Percentiles rank a stretch among this genome's conserved stretches.
These are phyloP conservation scores for Hyles lineata DNA, from an alignment of 2,888 invertebrate species.

Conservation along the genomic window DNA sequence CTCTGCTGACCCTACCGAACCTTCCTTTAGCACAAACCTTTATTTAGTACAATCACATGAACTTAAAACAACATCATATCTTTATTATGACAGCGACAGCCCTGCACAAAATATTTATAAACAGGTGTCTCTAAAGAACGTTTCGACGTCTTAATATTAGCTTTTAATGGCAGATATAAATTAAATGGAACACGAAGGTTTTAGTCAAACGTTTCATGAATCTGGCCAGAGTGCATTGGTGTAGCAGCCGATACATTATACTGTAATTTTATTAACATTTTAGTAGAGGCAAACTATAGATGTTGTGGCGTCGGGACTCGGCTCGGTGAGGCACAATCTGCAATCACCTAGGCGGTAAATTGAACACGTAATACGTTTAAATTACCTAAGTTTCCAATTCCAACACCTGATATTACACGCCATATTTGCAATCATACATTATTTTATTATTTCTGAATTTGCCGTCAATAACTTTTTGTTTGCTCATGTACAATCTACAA, in stretches of 20 bases:
- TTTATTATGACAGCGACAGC: slow-evolving; percentile 22
- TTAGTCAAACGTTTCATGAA: slow-evolving; percentile 51
- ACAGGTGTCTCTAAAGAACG: slow-evolving; percentile 57
- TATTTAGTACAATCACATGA: slow-evolving; percentile 29
- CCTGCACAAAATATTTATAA: slow-evolving; percentile 36
- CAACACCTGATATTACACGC: slow-evolving; percentile 25
- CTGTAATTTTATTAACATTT: slow-evolving; percentile 74
- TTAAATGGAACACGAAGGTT: slow-evolving; percentile 53
- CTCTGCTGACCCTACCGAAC: slow-evolving; percentile 73
- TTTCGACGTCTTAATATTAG: slow-evolving; percentile 68
- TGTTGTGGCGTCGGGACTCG: slow-evolving; percentile 50
- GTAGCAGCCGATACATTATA: slow-evolving; percentile 47
- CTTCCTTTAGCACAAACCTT: slow-evolving; percentile 48
- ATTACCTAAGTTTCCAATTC: slow-evolving; percentile 43
- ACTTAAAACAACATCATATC: slow-evolving; percentile 17
- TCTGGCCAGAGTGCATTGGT: background rate
- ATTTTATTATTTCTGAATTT: background rate
- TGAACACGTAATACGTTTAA: slow-evolving; percentile 53
- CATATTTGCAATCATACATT: slow-evolving; percentile 17
- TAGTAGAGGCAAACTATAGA: slow-evolving; percentile 53
- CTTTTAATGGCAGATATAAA: slow-evolving; percentile 62
- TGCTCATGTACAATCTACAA: background rate
- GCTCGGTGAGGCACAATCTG: slow-evolving; percentile 52
- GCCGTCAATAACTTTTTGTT: slow-evolving; percentile 3
- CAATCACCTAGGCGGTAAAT: slow-evolving; percentile 59